Percentiles rank a stretch among this genome's conserved stretches.
Conservation (phyloP, 1,140 invertebrate species). For the Aphis craccivora region DNA sequence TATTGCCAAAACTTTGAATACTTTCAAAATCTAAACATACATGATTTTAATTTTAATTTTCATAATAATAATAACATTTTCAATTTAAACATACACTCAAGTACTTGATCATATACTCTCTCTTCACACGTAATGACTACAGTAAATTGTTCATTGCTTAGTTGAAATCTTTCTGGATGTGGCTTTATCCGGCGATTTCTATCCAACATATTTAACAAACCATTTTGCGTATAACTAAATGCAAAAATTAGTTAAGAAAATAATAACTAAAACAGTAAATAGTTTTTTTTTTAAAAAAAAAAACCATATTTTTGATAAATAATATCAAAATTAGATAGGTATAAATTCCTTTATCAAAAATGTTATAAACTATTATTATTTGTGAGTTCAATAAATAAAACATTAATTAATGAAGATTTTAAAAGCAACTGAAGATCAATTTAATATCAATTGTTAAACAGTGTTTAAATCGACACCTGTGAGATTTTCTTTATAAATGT, state of each 20-base stretch:
- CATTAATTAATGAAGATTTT: background rate
- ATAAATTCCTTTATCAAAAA: too few species aligned
- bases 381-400: background rate
- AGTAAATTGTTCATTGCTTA: conserved; percentile 90
- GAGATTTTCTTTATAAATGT: background rate
- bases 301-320: background rate
- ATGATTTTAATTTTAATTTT: background rate
- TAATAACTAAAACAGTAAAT: background rate
- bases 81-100: conserved; percentile 65
- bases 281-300: too few species aligned
- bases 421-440: background rate
- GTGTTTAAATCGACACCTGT: background rate
- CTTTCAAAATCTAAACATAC: conserved; percentile 65
- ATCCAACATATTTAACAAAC: conserved; percentile 97
- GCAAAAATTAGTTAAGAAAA: conserved; percentile 49
- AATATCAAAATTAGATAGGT: background rate
- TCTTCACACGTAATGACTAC: conserved; percentile 98
- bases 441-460: background rate
- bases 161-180: conserved; percentile 94
- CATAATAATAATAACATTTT: background rate
- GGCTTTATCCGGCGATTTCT: conserved; percentile 95
- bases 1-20: conserved; percentile 72
- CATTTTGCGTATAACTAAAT: conserved; percentile 95
- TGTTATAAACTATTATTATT: background rate
- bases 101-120: conserved; percentile 95